These are phyloP conservation scores for Xiphophorus maculatus DNA, from an alignment of 2,113 vertebrate species.

Conservation along the genomic window DNA sequence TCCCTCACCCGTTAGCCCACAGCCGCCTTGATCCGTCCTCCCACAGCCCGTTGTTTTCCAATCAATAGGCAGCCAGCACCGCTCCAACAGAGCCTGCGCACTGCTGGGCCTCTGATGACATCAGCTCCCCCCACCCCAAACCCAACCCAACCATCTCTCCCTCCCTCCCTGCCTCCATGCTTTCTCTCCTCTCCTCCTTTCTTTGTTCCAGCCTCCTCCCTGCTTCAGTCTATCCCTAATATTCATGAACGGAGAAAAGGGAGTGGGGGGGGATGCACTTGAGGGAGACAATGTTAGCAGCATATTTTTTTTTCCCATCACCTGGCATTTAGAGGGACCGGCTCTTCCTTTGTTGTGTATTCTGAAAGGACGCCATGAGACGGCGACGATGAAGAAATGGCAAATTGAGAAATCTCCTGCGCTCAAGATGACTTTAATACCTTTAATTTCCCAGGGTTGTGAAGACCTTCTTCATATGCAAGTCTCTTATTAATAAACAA, in stretches of 20 bases:
- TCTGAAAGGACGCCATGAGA: too few relatives aligned
- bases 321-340: background rate
- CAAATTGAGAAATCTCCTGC: too few relatives aligned
- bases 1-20: conserved; percentile 63
- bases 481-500: too few relatives aligned
- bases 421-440: too few relatives aligned
- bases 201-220: conserved; percentile 54
- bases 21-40: conserved; percentile 63
- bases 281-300: conserved; percentile 31
- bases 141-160: conserved; percentile 16
- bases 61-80: conserved; percentile 75
- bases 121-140: conserved; percentile 29
- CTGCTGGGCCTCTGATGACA: conserved; percentile 68
- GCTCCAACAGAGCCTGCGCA: conserved; percentile 75
- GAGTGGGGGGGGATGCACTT: background rate
- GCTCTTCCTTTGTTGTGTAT: conserved; percentile 6
- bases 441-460: too few relatives aligned
- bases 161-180: conserved; percentile 24
- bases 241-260: conserved; percentile 69
- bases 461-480: too few relatives aligned
- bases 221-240: conserved; percentile 57
- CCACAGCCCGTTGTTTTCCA: conserved; percentile 73
- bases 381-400: too few relatives aligned
- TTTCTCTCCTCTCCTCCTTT: conserved; percentile 33
- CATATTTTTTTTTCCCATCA: conserved; percentile 32